Conservation (phyloP, 1,140 invertebrate genomes). For the Drosophila sproati region DNA sequence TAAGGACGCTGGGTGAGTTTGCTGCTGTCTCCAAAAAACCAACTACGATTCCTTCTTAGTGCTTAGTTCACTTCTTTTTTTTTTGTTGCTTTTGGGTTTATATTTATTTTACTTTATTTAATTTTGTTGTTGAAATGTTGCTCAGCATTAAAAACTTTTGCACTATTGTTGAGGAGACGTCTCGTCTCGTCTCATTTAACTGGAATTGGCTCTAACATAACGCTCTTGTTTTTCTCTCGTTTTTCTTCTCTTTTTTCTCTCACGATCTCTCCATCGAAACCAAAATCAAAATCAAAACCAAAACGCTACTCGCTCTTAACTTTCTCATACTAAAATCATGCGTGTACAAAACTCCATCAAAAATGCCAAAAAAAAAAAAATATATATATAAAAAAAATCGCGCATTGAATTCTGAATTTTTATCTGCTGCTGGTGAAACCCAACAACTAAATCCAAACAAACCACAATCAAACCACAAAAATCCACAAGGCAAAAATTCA, state of each 20-base stretch:
- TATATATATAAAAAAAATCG: slow-evolving; percentile 9
- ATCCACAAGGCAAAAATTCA: slow-evolving; percentile 75
- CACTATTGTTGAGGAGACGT: slow-evolving; percentile 35
- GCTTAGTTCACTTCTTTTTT: slow-evolving; percentile 41
- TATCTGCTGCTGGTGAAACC: slow-evolving; percentile 50
- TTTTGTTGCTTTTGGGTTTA: slow-evolving; percentile 4
- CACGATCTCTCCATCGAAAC: slow-evolving; percentile 63
- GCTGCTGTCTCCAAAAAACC: slow-evolving; percentile 21
- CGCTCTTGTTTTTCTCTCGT: slow-evolving; percentile 79
- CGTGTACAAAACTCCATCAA: slow-evolving; percentile 31
- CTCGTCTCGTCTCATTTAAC: slow-evolving; percentile 32
- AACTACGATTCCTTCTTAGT: slow-evolving; percentile 8
- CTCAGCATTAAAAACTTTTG: slow-evolving; percentile 54
- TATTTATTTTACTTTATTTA: neutral
- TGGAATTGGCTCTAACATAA: slow-evolving; percentile 83
- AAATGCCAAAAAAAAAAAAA: slow-evolving; percentile 38
- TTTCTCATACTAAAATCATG: slow-evolving; percentile 78
- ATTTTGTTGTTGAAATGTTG: slow-evolving; percentile 32
- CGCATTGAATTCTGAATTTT: slow-evolving; percentile 68
- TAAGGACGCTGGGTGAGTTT: slow-evolving; percentile 94
- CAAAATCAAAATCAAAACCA: slow-evolving; percentile 7
- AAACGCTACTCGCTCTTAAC: slow-evolving; percentile 68
- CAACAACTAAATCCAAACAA: slow-evolving; percentile 1
- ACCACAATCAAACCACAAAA: neutral
- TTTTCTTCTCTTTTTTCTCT: slow-evolving; percentile 82